These are phyloP conservation scores for Tipula lateralis DNA, from an alignment of 2,888 invertebrate genomes.

Conservation along the genomic window DNA sequence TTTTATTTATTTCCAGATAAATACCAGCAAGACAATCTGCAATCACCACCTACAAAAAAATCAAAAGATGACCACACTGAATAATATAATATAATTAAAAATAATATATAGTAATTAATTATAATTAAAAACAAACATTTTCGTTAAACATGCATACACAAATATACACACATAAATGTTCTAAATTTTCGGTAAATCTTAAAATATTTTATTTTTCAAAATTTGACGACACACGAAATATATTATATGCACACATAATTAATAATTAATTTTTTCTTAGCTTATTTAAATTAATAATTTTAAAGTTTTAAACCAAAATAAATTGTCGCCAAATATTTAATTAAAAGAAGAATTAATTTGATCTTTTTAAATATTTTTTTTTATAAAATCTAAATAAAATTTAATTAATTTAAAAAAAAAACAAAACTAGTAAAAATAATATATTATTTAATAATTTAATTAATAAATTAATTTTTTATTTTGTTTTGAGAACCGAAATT, in stretches of 20 bases:
- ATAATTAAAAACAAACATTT: conserved; percentile 25
- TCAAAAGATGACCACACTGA: conserved; percentile 24
- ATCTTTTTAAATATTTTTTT: neutral
- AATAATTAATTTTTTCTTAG: neutral
- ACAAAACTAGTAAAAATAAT: neutral
- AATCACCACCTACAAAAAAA: conserved; percentile 26
- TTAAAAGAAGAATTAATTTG: neutral
- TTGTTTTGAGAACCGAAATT: neutral
- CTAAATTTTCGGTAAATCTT: neutral
- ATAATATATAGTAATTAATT: neutral
- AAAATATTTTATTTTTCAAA: neutral
- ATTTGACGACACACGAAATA: conserved; percentile 27
- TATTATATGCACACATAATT: neutral
- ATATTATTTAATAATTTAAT: conserved; percentile 24
- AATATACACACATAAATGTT: too few species aligned
- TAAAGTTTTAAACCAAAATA: conserved; percentile 13
- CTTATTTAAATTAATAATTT: conserved; percentile 15
- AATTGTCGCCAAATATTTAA: conserved; percentile 27
- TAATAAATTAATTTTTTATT: conserved; percentile 3
- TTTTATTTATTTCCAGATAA: conserved; percentile 13
- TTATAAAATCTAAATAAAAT: conserved; percentile 26
- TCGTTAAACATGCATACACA: neutral
- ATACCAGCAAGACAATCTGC: neutral
- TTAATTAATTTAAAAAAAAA: conserved; percentile 26
- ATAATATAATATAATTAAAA: neutral